phyloP scores from a whole-genome alignment of 2,888 invertebrate species.

The Tetranychus truncatus region DNA sequence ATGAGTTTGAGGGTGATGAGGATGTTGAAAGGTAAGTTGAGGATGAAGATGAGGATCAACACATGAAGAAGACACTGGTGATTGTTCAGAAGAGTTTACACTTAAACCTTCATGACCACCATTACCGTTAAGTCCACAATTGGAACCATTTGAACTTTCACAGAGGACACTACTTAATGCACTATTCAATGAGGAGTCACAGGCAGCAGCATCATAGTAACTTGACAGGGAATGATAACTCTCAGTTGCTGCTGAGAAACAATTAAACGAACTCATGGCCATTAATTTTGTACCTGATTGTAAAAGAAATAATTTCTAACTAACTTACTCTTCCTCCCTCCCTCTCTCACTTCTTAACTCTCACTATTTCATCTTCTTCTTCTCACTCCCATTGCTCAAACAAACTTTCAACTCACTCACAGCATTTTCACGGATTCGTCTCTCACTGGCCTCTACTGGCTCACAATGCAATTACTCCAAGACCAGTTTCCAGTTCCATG shows the following conservation, averaged over 20 bases:
- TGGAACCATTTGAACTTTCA: too few relatives aligned
- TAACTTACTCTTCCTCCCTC: constrained; percentile 13
- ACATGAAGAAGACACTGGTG: too few relatives aligned
- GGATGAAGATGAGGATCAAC: not conserved
- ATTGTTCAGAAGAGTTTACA: too few relatives aligned
- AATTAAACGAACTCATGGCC: not conserved
- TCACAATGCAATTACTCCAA: too few relatives aligned
- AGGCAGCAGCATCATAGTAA: too few relatives aligned
- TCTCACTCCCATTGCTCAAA: not conserved
- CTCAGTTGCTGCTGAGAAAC: not conserved
- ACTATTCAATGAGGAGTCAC: too few relatives aligned
- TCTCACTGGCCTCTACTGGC: too few relatives aligned
- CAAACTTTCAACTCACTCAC: not conserved
- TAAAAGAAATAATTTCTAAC: not conserved
- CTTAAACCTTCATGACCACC: too few relatives aligned
- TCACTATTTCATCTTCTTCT: not conserved
- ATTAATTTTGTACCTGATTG: not conserved
- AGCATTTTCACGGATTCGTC: not conserved
- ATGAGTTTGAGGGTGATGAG: constrained; percentile 6
- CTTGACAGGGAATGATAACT: too few relatives aligned
- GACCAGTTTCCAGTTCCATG: too few relatives aligned
- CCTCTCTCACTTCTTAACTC: constrained; percentile 3
- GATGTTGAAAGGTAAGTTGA: not conserved
- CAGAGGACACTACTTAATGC: too few relatives aligned
- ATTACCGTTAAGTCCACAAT: too few relatives aligned